These are phyloP conservation scores for Hephaestus fuliginosus DNA, from an alignment of 2,797 vertebrate genomes.

Conservation along the genomic window DNA sequence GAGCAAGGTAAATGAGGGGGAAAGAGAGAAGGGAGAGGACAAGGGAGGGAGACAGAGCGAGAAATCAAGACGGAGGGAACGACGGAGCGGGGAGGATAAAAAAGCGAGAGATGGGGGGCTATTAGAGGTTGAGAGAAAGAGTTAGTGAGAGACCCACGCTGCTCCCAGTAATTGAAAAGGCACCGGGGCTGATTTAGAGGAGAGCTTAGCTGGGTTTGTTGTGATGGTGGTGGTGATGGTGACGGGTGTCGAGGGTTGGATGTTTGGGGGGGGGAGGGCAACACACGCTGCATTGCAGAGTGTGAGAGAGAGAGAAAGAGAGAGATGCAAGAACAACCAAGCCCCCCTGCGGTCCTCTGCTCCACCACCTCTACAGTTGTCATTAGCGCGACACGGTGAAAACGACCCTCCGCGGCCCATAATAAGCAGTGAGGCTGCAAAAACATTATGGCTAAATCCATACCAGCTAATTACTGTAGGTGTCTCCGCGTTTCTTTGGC, in stretches of 20 bases:
- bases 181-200: slow-evolving; percentile 75
- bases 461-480: slow-evolving; percentile 58
- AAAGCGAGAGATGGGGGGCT: slow-evolving; percentile 55
- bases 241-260: too few relatives aligned
- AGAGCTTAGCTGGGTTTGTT: slow-evolving; percentile 57
- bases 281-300: slow-evolving; percentile 74
- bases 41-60: slow-evolving; percentile 50
- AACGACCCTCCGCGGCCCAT: slow-evolving; percentile 65
- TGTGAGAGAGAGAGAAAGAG: not conserved
- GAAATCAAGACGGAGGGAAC: slow-evolving; percentile 55
- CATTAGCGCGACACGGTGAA: slow-evolving; percentile 57
- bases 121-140: slow-evolving; percentile 61
- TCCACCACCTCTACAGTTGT: slow-evolving; percentile 55
- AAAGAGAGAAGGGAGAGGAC: slow-evolving; percentile 57
- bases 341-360: slow-evolving; percentile 50
- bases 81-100: slow-evolving; percentile 48
- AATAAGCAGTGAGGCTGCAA: slow-evolving; percentile 68
- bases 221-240: slow-evolving; percentile 16
- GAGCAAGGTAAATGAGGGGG: slow-evolving; percentile 68
- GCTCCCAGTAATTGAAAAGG: slow-evolving; percentile 77
- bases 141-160: slow-evolving; percentile 65
- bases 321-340: slow-evolving; percentile 49
- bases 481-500: slow-evolving; percentile 34
- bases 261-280: not conserved
- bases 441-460: slow-evolving; percentile 62